Conservation (phyloP, 2,113 vertebrate species). For the Emydocephalus ijimae region DNA sequence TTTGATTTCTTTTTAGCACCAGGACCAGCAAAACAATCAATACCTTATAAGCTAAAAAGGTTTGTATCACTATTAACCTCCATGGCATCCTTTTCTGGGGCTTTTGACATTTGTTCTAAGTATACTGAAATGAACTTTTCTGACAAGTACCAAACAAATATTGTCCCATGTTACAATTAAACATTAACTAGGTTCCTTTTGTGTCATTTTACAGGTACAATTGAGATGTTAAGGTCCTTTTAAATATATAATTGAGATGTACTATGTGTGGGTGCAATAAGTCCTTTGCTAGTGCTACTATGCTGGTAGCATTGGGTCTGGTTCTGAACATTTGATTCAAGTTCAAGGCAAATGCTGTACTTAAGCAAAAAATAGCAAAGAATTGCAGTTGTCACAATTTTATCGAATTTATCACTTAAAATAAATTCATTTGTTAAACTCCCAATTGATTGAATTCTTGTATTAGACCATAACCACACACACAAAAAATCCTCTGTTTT, state of each 20-base stretch:
- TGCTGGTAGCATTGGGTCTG: background rate
- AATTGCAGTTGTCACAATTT: background rate
- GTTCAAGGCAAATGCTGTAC: background rate
- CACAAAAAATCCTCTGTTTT: background rate
- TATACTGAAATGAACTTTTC: background rate
- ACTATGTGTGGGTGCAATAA: background rate
- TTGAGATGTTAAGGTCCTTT: background rate
- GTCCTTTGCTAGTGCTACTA: background rate
- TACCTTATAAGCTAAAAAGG: slow-evolving; percentile 32
- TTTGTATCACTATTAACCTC: slow-evolving; percentile 30
- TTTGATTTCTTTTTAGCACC: background rate
- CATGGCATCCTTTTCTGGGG: slow-evolving; percentile 10
- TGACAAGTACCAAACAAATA: slow-evolving; percentile 1
- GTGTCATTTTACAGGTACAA: background rate
- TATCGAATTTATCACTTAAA: background rate
- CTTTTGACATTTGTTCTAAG: slow-evolving; percentile 48
- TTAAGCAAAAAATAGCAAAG: background rate
- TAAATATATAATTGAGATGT: background rate
- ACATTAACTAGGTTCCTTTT: background rate
- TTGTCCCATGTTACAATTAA: background rate
- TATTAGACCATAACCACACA: background rate
- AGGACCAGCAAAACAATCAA: slow-evolving; percentile 30
- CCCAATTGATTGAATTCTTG: background rate
- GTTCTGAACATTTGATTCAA: background rate
- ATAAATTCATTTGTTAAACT: background rate